Evolutionary conservation across 2,797 vertebrate genomes (phyloP), one percentile per base, ranked within the genome.

Genomic region (Kryptolebias ocellatus): DNA sequence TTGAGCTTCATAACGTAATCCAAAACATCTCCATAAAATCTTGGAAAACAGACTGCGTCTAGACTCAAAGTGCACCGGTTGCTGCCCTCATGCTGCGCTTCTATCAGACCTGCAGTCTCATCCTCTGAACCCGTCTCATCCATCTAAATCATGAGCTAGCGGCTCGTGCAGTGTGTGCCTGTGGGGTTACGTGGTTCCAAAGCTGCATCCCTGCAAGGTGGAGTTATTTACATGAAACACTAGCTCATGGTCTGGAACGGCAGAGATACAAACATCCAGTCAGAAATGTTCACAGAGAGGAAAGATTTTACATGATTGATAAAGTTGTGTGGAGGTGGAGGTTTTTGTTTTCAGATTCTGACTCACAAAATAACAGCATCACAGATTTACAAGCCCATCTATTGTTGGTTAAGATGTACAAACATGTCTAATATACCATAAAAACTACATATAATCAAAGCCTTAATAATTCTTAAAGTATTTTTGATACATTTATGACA

Each of bases 101-200:
- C 84, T 84, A 83, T 89, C 85, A 83, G 66, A 70, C 64, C 70
- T 51, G 4, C 46, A 34, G 74, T 39, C 74, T 60, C 27, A 7
- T 12, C 52, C 76, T 28, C 67, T 2, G 20, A 72, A 62, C 45
- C 72, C 7, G 3, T 70, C 83, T 88, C 80, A 76, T 84, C 79
- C 63, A 72, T 89, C 83, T 81, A 58, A 67, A 90, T 81, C 85
- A 63, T 2, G 54, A 67, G 72, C 70, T 53, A 64, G 80, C 50
- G 28, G 49, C 53, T 55, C 12, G 45, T 51, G 53, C 75, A 31
- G 69, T 15, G 57, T 61, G 71, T n/a, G 63, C 56, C 42, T 59
- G 79, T 74, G 69, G 73, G 63, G 74, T 73, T 77, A 76, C 58
- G 27, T 60, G 86, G 74, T 60, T 72, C 61, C 70, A 39, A 2